Base-by-base conservation (phyloP, 1,140 invertebrate genomes). In the Frieseomelitta varia region DNA sequence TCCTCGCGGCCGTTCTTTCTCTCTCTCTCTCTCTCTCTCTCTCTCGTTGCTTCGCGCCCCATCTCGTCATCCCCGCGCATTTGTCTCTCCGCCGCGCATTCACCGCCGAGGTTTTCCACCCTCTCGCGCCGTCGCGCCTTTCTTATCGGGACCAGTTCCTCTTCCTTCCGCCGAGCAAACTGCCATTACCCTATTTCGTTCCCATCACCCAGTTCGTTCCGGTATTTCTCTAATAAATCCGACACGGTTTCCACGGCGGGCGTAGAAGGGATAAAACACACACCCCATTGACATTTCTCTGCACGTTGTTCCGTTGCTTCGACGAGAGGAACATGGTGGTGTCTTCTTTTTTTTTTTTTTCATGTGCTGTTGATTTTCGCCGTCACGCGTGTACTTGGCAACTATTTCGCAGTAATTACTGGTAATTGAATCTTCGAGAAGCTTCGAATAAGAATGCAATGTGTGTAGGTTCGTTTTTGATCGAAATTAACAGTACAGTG, bases 11-110 rank as follows among this genome's bases (percentile, higher is more conserved):
- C 82, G 63, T 58, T 73, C 61, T 55, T 12, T 55, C 53, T 55
- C 1, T 55, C 53, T 55, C 17, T 55, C 53, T 4, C 15, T 55
- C 0, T 55, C 15, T 55, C 4, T 55, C 17, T 19, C 6, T 6
- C 15, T 27, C 1, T 34, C 17, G 3, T 67, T 30, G 27, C 56
- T 65, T 76, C 72, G 55, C 79, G 53, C 51, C 39, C 72, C 58
- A 65, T 73, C 80, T 56, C 55, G 69, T 85, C 79, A 69, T 74
- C 58, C 73, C 56, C 47, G 67, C 56, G 74, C n/a, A n/a, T n/a
- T n/a, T n/a, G n/a, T n/a, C n/a, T n/a, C n/a, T n/a, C n/a, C n/a
- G n/a, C 56, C 47, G 67, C 56, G 74, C 30, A 78, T 78, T 55
- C 51, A 51, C 34, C 63, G 10, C 19, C 61, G 61, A 47, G 39